These are phyloP conservation scores for Contarinia nasturtii DNA, from an alignment of 1,140 invertebrate genomes.

Conservation along the genomic window DNA sequence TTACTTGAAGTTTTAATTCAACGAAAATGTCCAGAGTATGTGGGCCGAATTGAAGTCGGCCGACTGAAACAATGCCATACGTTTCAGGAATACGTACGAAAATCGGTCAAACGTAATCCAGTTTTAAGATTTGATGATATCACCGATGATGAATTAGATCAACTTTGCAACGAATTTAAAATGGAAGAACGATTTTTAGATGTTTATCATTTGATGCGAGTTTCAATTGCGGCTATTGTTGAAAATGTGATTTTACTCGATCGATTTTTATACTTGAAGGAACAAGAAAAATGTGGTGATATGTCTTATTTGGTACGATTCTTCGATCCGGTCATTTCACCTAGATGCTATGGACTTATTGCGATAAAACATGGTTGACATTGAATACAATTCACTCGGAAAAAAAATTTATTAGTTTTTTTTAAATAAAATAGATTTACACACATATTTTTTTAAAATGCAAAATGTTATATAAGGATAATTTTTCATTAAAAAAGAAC, in stretches of 20 bases:
- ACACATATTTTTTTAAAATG: no score
- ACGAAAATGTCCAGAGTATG: slow-evolving; percentile 13
- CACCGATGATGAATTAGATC: slow-evolving; percentile 9
- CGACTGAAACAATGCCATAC: slow-evolving; percentile 28
- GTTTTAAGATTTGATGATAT: slow-evolving; percentile 23
- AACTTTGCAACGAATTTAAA: slow-evolving; percentile 22
- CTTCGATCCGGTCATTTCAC: slow-evolving; percentile 59
- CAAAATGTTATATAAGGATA: no score
- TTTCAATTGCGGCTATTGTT: slow-evolving; percentile 61
- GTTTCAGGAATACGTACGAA: slow-evolving; percentile 42
- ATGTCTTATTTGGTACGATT: slow-evolving; percentile 42
- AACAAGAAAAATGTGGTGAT: slow-evolving; percentile 34
- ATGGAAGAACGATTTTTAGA: slow-evolving; percentile 41
- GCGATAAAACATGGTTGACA: slow-evolving; percentile 23
- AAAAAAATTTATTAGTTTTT: neutral
- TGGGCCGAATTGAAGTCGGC: slow-evolving; percentile 16
- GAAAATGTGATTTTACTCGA: slow-evolving; percentile 74
- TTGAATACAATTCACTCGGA: no score
- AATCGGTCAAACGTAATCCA: slow-evolving; percentile 24
- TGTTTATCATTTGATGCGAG: slow-evolving; percentile 62
- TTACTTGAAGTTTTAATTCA: slow-evolving; percentile 44
- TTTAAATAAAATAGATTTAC: no score
- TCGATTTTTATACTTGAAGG: slow-evolving; percentile 57
- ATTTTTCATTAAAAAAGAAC: no score
- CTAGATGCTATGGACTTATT: slow-evolving; percentile 54